Percentiles rank a stretch among this genome's conserved stretches.
phyloP scores from a whole-genome alignment of 2,113 vertebrate genomes.

The Oriolus oriolus region DNA sequence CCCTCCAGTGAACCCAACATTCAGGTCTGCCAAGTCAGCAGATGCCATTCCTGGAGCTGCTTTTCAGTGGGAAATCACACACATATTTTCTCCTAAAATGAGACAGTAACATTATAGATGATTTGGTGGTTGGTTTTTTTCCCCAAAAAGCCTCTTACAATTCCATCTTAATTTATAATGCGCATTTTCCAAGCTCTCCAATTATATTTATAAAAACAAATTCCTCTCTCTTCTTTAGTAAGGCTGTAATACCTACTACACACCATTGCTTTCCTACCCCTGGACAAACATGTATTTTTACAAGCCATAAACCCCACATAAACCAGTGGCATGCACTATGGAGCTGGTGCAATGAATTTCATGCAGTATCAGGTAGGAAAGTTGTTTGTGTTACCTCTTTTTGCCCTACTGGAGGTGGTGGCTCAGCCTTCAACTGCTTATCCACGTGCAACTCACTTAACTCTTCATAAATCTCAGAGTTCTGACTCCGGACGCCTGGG shows the following conservation, averaged over 20 bases:
- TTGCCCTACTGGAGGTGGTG: slow-evolving; percentile 48
- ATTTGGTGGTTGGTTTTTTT: neutral
- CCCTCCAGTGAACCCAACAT: neutral
- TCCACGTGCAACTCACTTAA: slow-evolving; percentile 64
- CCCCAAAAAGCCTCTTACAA: neutral
- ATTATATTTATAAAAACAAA: neutral
- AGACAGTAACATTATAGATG: neutral
- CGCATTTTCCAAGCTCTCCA: neutral
- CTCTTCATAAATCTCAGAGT: slow-evolving; percentile 70
- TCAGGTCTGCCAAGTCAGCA: slow-evolving; percentile 14
- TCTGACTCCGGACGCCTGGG: slow-evolving; percentile 57
- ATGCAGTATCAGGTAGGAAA: slow-evolving; percentile 61
- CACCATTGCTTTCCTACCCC: neutral
- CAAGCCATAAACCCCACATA: neutral
- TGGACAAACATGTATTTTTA: neutral
- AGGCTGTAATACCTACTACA: neutral
- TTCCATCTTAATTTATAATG: neutral
- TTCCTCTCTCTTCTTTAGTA: neutral
- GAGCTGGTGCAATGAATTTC: neutral
- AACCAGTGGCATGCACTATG: slow-evolving; percentile 27
- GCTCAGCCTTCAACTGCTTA: slow-evolving; percentile 63
- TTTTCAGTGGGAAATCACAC: neutral
- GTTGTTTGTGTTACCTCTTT: slow-evolving; percentile 65
- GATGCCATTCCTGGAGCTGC: neutral
- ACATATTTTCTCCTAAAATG: neutral